Conservation (phyloP, 1,140 invertebrate species). For the Drosophila burlai region DNA sequence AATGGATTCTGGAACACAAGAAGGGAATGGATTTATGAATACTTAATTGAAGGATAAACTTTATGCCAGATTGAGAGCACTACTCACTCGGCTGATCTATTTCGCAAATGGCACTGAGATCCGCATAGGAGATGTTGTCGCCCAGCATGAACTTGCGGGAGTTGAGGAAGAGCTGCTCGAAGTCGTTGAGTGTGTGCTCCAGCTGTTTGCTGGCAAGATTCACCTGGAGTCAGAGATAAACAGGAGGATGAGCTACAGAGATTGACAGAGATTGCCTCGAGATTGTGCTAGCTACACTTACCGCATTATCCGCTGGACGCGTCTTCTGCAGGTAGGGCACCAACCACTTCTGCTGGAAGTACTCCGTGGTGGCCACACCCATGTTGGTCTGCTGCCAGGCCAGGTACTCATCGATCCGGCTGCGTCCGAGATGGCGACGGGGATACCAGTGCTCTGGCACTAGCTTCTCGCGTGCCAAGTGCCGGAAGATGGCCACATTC, state of each 20-base stretch:
- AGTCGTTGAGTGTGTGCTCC: constrained; percentile 86
- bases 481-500: constrained; percentile 89
- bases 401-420: constrained; percentile 92
- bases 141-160: constrained; percentile 89
- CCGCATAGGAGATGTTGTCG: constrained; percentile 90
- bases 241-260: background rate
- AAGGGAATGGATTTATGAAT: background rate
- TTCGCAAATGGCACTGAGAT: constrained; percentile 92
- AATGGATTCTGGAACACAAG: constrained; percentile 85
- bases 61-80: constrained; percentile 16
- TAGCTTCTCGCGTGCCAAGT: constrained; percentile 86
- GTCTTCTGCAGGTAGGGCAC: constrained; percentile 86
- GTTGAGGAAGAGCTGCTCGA: constrained; percentile 88
- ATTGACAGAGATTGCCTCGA: background rate
- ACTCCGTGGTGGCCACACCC: constrained; percentile 88
- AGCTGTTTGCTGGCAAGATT: constrained; percentile 86
- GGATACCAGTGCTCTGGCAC: constrained; percentile 91
- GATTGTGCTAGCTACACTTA: constrained; percentile 17
- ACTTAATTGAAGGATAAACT: background rate
- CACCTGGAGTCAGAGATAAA: constrained; percentile 37
- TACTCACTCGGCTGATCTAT: constrained; percentile 91
- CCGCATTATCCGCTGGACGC: constrained; percentile 73
- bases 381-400: constrained; percentile 95
- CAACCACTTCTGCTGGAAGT: constrained; percentile 88
- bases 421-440: constrained; percentile 88